phyloP scores from a whole-genome alignment of 2,113 vertebrate species.

The Cebidichthys violaceus region DNA sequence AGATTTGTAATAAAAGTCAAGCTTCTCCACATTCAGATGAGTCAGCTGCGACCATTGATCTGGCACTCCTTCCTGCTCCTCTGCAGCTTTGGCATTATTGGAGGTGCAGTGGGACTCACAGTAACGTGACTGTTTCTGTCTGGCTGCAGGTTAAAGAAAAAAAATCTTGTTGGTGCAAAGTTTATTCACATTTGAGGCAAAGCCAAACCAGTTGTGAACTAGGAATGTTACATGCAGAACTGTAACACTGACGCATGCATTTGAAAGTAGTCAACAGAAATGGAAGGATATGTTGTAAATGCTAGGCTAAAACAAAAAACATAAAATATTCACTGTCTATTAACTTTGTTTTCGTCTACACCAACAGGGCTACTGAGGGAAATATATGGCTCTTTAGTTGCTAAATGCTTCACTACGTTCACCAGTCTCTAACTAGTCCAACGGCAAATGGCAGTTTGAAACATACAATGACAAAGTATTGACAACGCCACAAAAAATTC shows the following conservation, averaged over 20 bases:
- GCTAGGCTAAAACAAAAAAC: not conserved
- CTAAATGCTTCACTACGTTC: not conserved
- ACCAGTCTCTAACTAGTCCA: not conserved
- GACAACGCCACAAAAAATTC: not conserved
- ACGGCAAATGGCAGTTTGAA: no score
- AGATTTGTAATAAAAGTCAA: constrained; percentile 9
- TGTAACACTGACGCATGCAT: not conserved
- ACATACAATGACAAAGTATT: not conserved
- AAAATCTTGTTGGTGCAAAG: constrained; percentile 11
- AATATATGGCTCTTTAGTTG: not conserved
- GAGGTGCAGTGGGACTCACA: constrained; percentile 70
- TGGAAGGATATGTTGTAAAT: not conserved
- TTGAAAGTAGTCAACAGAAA: not conserved
- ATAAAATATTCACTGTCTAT: not conserved
- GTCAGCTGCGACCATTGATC: constrained; percentile 66
- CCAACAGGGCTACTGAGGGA: not conserved
- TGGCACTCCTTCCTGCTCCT: constrained; percentile 70
- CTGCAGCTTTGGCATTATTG: constrained; percentile 79
- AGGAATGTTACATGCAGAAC: no score
- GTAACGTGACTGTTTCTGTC: constrained; percentile 64
- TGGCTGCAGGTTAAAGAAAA: constrained; percentile 72
- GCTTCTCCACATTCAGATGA: not conserved
- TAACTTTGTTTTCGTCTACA: not conserved
- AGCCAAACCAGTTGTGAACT: not conserved
- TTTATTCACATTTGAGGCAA: not conserved